phyloP scores from a whole-genome alignment of 92 coral and sea anemone species.

The Epizoanthus fatuus region DNA sequence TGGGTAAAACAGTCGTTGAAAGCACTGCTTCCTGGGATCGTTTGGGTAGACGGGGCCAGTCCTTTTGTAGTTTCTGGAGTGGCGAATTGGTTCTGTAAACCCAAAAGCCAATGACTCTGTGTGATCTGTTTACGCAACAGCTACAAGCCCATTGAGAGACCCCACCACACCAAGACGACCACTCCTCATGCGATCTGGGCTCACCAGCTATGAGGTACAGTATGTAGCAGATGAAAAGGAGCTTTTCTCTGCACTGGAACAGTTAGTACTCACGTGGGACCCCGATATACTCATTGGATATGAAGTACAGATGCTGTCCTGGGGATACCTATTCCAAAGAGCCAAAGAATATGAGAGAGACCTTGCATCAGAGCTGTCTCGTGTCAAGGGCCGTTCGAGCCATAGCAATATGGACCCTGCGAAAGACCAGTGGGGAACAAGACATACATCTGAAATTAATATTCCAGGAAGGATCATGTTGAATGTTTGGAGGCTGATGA shows the following conservation, averaged over 20 bases:
- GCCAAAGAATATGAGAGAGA: constrained; percentile 89
- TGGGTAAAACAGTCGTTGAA: too few relatives aligned
- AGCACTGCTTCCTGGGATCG: too few relatives aligned
- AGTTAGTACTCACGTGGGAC: constrained; percentile 88
- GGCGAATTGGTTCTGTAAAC: too few relatives aligned
- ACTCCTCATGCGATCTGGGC: constrained; percentile 54
- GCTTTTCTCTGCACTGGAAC: constrained; percentile 72
- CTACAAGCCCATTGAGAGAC: constrained; percentile 9
- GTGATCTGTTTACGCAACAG: not conserved
- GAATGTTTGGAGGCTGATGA: constrained; percentile 97
- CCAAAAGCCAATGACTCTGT: not conserved
- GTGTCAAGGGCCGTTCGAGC: constrained; percentile 89
- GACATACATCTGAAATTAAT: constrained; percentile 89
- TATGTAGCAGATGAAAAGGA: constrained; percentile 87
- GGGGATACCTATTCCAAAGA: constrained; percentile 96
- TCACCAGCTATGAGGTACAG: constrained; percentile 64
- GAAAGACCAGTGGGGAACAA: constrained; percentile 95
- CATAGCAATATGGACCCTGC: constrained; percentile 91
- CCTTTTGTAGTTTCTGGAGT: too few relatives aligned
- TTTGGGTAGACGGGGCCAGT: too few relatives aligned
- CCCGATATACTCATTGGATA: constrained; percentile 95
- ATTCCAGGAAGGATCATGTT: constrained; percentile 94
- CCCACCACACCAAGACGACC: not conserved
- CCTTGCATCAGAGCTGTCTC: constrained; percentile 85
- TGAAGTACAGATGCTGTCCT: constrained; percentile 95